These are phyloP conservation scores for Synaphobranchus kaupii DNA, from an alignment of 2,797 vertebrate genomes.

Conservation along the genomic window DNA sequence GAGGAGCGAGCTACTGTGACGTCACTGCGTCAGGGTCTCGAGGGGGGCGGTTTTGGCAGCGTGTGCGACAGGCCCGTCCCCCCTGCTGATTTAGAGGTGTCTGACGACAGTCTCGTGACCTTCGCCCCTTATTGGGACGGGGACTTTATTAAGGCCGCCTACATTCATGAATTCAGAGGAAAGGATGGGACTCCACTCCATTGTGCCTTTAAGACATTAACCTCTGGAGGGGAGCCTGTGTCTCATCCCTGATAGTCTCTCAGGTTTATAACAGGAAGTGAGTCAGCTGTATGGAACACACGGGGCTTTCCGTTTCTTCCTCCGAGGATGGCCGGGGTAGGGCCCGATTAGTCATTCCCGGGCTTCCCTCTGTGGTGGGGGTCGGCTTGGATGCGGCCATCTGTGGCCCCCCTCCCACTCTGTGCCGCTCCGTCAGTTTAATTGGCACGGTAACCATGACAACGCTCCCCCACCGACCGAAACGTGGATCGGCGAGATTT, in stretches of 20 bases:
- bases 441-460: slow-evolving; percentile 65
- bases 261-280: slow-evolving; percentile 41
- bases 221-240: slow-evolving; percentile 25
- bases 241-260: slow-evolving; percentile 47
- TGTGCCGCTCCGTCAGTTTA: slow-evolving; percentile 59
- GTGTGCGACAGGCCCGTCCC: not conserved
- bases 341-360: not conserved
- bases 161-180: slow-evolving; percentile 19
- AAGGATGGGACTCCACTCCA: slow-evolving; percentile 43
- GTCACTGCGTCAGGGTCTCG: not conserved
- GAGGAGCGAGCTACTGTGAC: not conserved
- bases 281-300: slow-evolving; percentile 48
- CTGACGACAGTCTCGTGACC: not conserved
- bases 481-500: slow-evolving; percentile 58
- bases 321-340: slow-evolving; percentile 33
- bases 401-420: slow-evolving; percentile 54
- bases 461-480: slow-evolving; percentile 53
- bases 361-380: slow-evolving; percentile 33
- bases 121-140: slow-evolving; percentile 24
- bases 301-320: not conserved
- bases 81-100: slow-evolving; percentile 15
- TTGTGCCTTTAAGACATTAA: slow-evolving; percentile 45
- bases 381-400: slow-evolving; percentile 56
- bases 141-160: slow-evolving; percentile 31
- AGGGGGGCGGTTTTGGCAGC: not conserved